Percentiles rank a stretch among this genome's conserved stretches.
These are phyloP conservation scores for Telmatochromis sp. DNA, from an alignment of 2,113 vertebrate genomes.

Conservation along the genomic window DNA sequence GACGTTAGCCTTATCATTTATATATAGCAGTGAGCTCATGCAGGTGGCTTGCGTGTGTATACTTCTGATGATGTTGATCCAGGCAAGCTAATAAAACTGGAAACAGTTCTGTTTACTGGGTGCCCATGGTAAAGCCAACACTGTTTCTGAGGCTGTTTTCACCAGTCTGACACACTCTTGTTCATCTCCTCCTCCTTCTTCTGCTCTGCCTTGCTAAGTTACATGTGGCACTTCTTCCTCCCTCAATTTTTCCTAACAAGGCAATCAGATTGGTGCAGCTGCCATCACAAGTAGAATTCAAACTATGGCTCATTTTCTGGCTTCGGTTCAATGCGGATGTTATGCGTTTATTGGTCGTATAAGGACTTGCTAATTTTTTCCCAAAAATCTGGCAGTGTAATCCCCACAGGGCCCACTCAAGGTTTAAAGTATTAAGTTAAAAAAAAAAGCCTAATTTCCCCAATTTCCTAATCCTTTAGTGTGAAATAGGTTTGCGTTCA, in stretches of 20 bases:
- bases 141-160: background rate
- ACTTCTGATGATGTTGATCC: background rate
- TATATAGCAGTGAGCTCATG: background rate
- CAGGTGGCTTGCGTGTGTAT: background rate
- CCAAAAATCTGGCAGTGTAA: background rate
- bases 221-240: slow-evolving; percentile 3
- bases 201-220: slow-evolving; percentile 19
- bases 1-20: background rate
- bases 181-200: slow-evolving; percentile 26
- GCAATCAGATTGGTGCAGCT: slow-evolving; percentile 14
- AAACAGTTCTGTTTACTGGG: slow-evolving; percentile 18
- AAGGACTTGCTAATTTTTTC: background rate
- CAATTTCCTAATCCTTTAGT: slow-evolving; percentile 15
- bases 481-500: slow-evolving; percentile 14
- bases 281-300: background rate
- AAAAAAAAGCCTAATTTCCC: background rate
- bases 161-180: slow-evolving; percentile 32
- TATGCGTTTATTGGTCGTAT: background rate
- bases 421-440: background rate
- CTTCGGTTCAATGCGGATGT: background rate
- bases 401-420: background rate
- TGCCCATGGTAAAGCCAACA: background rate
- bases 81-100: slow-evolving; percentile 1
- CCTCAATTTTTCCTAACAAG: slow-evolving; percentile 26
- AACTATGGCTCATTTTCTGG: background rate